Evolutionary conservation across 2,113 vertebrate species (phyloP), one percentile per base, ranked within the genome.

Genomic region (Salvelinus sp.): DNA sequence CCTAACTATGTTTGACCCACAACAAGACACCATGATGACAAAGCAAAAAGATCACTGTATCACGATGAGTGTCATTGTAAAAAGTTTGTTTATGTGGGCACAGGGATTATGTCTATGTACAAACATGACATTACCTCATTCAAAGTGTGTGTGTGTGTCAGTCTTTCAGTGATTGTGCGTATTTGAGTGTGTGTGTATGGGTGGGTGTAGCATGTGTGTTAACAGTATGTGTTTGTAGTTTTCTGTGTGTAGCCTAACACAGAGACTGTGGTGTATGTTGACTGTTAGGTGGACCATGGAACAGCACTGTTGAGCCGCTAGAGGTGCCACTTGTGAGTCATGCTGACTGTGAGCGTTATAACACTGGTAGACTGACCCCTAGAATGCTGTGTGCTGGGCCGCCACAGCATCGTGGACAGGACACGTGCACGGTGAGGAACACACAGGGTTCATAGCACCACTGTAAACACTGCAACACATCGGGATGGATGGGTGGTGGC

Each of bases 331-430:
- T 91, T 38, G 57, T 91, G 70, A 30, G 54, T 3, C 78, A 71
- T 18, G 81, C 83, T 1, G 25, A 12, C 0, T 89, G 89, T 76
- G 85, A 88, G 58, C 73, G 23, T 3, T 82, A 79, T 44, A 85
- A 87, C 0, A 76, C 81, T 28, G 76, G 30, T 0, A 48, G 48
- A 33, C 82, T 88, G 73, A 86, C 77, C 1, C 72, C 78, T 38
- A 78, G 16, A n/a, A 85, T 82, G 79, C 69, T 90, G 22, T 92
- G 91, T 85, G 88, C 88, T 33, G 86, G 88, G 62, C 86, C 85
- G 18, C 76, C 82, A 71, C 65, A 75, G 73, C 72, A 79, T 68
- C 76, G 81, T 62, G 77, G 50, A 27, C 86, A 81, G 66, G 82
- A 87, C 47, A 79, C 78, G 0, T 91, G 89, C 80, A 80, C 76